phyloP scores from a whole-genome alignment of 2,113 vertebrate species.

The Platanista minor region DNA sequence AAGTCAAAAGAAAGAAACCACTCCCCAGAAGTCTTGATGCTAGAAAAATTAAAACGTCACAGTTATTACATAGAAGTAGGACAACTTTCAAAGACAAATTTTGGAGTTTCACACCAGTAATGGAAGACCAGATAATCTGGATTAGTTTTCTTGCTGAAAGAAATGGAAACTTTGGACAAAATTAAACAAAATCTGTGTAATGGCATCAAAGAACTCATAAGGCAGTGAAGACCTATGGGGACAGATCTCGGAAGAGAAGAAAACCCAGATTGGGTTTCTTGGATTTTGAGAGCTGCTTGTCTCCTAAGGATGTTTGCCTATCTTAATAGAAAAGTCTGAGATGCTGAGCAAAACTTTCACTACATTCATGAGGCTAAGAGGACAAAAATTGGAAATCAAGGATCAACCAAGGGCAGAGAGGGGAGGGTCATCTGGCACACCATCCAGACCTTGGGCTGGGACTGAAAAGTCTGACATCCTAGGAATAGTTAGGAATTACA shows the following conservation, averaged over 20 bases:
- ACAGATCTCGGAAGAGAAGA: background rate
- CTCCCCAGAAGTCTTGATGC: background rate
- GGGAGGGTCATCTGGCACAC: background rate
- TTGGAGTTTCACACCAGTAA: background rate
- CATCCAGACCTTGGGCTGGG: no score
- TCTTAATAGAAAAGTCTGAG: background rate
- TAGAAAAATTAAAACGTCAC: background rate
- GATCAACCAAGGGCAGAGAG: background rate
- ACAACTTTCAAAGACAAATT: slow-evolving; percentile 19
- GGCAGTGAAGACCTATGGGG: background rate
- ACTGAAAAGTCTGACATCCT: background rate
- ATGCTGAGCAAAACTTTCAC: background rate
- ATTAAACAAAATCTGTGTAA: background rate
- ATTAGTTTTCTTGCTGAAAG: background rate
- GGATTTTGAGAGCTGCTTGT: background rate
- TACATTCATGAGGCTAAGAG: background rate
- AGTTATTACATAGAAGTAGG: background rate
- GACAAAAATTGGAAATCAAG: background rate
- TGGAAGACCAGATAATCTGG: background rate
- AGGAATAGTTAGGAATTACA: background rate
- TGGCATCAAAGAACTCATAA: background rate
- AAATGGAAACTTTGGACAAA: background rate
- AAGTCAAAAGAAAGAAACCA: background rate
- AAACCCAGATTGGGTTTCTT: background rate
- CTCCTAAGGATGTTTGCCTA: background rate